phyloP scores from a whole-genome alignment of 2,888 invertebrate species.

The Strigamia maritima region DNA sequence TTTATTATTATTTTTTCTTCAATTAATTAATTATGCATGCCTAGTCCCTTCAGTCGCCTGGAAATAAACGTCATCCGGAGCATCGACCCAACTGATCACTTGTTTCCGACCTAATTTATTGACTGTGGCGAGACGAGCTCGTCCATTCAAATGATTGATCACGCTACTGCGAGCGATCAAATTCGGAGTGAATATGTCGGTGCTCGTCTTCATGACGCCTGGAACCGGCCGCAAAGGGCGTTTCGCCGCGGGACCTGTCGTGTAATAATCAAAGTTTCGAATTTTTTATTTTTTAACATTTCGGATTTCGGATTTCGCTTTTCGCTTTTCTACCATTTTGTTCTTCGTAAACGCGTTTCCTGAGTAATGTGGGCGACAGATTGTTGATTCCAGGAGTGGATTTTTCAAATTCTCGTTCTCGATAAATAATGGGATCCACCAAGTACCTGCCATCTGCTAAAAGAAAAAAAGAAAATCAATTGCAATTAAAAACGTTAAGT shows the following conservation, averaged over 20 bases:
- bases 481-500: no score
- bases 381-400: conserved; percentile 51
- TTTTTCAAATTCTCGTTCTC: conserved; percentile 40
- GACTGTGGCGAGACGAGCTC: conserved; percentile 75
- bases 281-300: no score
- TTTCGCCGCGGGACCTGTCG: conserved; percentile 66
- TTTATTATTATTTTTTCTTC: background rate
- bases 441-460: conserved; percentile 73
- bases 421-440: conserved; percentile 60
- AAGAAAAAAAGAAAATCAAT: background rate
- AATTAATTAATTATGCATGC: conserved; percentile 59
- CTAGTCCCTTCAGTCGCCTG: conserved; percentile 85
- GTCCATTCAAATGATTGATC: conserved; percentile 67
- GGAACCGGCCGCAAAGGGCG: conserved; percentile 57
- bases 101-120: conserved; percentile 74
- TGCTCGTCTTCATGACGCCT: conserved; percentile 40
- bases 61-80: conserved; percentile 95
- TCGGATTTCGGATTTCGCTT: no score
- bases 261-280: no score
- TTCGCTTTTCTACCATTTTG: conserved; percentile 81
- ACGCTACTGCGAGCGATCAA: conserved; percentile 49
- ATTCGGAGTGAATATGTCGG: conserved; percentile 43
- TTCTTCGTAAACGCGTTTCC: conserved; percentile 83
- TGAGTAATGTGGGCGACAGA: conserved; percentile 62
- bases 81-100: conserved; percentile 97